Evolutionary conservation across 2,113 vertebrate genomes (phyloP).

Genomic region (Aegotheles bennettii): DNA sequence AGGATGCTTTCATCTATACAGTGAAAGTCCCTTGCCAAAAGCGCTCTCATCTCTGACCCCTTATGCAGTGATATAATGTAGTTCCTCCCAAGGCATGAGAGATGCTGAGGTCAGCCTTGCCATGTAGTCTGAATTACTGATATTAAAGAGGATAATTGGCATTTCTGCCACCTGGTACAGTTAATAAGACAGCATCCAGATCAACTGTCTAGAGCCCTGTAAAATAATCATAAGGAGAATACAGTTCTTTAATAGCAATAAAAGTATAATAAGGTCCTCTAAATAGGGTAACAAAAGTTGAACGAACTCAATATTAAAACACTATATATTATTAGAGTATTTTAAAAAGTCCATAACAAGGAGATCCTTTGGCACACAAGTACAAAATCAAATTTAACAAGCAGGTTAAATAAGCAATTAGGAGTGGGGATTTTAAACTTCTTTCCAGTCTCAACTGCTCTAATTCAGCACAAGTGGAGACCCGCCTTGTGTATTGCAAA

Average conservation of each 20-base stretch:
- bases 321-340: slow-evolving; percentile 45
- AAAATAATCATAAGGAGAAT: slow-evolving; percentile 58
- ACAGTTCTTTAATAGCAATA: slow-evolving; percentile 43
- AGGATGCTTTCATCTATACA: slow-evolving; percentile 33
- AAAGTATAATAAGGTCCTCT: slow-evolving; percentile 55
- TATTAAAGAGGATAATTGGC: slow-evolving; percentile 59
- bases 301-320: slow-evolving; percentile 27
- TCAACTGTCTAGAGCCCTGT: slow-evolving; percentile 53
- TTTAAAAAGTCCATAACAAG: slow-evolving; percentile 59
- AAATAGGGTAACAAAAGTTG: slow-evolving; percentile 55
- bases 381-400: slow-evolving; percentile 66
- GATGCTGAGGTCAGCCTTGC: slow-evolving; percentile 50
- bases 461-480: slow-evolving; percentile 15
- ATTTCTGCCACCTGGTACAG: slow-evolving; percentile 49
- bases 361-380: slow-evolving; percentile 61
- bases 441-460: slow-evolving; percentile 13
- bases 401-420: slow-evolving; percentile 68
- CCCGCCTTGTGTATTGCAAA: not conserved
- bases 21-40: slow-evolving; percentile 39
- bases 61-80: slow-evolving; percentile 13
- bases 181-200: slow-evolving; percentile 56
- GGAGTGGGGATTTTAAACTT: slow-evolving; percentile 50
- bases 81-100: slow-evolving; percentile 25
- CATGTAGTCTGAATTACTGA: slow-evolving; percentile 41
- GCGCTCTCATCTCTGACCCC: slow-evolving; percentile 48